Evolutionary conservation across 1,140 invertebrate genomes (phyloP).

Genomic region (Gonioctena quinquepunctata): DNA sequence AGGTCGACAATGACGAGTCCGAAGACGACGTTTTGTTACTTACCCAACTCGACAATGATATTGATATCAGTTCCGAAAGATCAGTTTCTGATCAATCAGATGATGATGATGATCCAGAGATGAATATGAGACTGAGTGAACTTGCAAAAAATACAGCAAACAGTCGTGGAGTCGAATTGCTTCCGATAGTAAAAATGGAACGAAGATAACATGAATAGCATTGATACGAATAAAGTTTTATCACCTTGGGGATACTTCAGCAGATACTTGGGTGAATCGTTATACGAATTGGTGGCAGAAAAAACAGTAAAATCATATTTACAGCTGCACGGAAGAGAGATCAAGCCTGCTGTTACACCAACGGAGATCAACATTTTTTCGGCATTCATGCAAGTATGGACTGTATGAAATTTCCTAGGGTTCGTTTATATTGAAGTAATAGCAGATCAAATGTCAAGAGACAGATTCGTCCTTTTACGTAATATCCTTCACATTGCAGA

Average conservation of each 20-base stretch:
- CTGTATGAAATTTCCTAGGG: conserved; percentile 9
- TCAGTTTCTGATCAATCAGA: background rate
- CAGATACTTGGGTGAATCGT: background rate
- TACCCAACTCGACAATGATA: too few species aligned
- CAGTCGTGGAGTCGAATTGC: background rate
- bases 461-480: conserved; percentile 11
- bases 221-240: background rate
- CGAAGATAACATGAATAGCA: background rate
- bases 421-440: conserved; percentile 12
- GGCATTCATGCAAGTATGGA: background rate
- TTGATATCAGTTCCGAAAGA: background rate
- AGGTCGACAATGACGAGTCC: background rate
- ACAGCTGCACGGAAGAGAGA: background rate
- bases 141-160: background rate
- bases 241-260: background rate
- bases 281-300: background rate
- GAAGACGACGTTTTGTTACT: too few species aligned
- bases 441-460: conserved; percentile 4
- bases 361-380: background rate
- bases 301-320: background rate
- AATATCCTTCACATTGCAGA: background rate
- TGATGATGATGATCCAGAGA: background rate
- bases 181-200: background rate
- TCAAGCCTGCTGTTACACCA: background rate
- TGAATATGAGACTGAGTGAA: background rate